A percentile compares a stretch with the other conserved stretches of the same genome.
Evolutionary conservation across 2,888 invertebrate species (phyloP).

Genomic region (Dicyrtomina minuta): DNA sequence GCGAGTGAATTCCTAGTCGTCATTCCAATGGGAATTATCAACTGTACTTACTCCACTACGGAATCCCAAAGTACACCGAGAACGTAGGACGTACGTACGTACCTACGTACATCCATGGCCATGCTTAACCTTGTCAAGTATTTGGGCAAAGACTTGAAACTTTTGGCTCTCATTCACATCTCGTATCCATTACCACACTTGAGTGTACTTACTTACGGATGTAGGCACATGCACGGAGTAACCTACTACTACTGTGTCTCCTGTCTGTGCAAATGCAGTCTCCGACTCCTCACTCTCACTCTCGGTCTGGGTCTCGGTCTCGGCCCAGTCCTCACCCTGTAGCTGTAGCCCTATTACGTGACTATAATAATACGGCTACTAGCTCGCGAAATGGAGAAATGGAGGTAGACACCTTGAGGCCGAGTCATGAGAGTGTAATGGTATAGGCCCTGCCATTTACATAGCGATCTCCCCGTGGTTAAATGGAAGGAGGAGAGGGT

Average conservation of each 20-base stretch:
- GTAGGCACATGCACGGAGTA: neutral
- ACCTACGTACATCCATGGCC: neutral
- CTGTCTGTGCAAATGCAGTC: neutral
- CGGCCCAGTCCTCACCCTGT: neutral
- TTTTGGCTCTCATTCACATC: constrained; percentile 15
- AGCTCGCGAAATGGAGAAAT: too few relatives aligned
- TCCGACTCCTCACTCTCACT: too few relatives aligned
- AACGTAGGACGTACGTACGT: neutral
- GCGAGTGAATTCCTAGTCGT: too few relatives aligned
- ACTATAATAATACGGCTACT: neutral
- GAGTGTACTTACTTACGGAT: neutral
- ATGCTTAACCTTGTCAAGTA: constrained; percentile 16
- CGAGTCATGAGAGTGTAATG: constrained; percentile 1
- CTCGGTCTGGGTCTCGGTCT: neutral
- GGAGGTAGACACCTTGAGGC: neutral
- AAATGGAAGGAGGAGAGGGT: constrained; percentile 8
- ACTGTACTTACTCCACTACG: neutral
- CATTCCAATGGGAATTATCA: constrained; percentile 11
- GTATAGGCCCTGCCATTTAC: constrained; percentile 12
- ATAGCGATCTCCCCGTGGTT: constrained; percentile 22
- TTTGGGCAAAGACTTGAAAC: constrained; percentile 11
- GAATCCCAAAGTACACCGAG: too few relatives aligned
- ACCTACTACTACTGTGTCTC: too few relatives aligned
- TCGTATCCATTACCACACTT: neutral
- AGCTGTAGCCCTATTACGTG: neutral